Conservation (phyloP, 2,113 vertebrate species). For the Bufo bufo region DNA sequence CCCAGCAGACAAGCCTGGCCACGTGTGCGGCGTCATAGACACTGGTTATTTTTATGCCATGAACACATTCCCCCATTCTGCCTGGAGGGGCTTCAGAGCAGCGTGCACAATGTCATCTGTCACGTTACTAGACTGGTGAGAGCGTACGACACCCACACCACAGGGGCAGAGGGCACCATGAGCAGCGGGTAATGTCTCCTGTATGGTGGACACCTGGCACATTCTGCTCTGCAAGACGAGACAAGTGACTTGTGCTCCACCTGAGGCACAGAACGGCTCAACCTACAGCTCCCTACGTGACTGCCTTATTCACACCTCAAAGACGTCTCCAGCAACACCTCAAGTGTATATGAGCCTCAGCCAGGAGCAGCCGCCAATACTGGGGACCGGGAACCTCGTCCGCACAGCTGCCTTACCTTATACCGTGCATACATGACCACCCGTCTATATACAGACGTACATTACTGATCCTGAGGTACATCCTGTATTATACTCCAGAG, state of each 20-base stretch:
- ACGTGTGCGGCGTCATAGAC: background rate
- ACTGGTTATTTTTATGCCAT: background rate
- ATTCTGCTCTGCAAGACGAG: constrained; percentile 17
- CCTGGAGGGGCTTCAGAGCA: background rate
- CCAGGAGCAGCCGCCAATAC: background rate
- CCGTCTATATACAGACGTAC: too few species aligned
- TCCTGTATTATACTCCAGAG: too few species aligned
- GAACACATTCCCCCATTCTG: background rate
- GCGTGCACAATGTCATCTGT: background rate
- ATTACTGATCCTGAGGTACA: too few species aligned
- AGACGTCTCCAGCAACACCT: background rate
- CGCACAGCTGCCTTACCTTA: too few species aligned
- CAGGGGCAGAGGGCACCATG: too few species aligned
- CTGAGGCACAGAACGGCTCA: background rate
- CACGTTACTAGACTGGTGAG: background rate
- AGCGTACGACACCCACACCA: too few species aligned
- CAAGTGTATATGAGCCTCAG: background rate
- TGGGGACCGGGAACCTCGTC: too few species aligned
- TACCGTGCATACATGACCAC: too few species aligned
- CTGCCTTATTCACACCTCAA: background rate
- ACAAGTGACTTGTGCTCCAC: background rate
- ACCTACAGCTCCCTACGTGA: background rate
- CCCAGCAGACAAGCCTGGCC: background rate
- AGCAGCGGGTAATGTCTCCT: too few species aligned
- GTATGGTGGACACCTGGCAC: background rate